Conservation (phyloP, 2,888 invertebrate species). For the Galerucella pusilla region DNA sequence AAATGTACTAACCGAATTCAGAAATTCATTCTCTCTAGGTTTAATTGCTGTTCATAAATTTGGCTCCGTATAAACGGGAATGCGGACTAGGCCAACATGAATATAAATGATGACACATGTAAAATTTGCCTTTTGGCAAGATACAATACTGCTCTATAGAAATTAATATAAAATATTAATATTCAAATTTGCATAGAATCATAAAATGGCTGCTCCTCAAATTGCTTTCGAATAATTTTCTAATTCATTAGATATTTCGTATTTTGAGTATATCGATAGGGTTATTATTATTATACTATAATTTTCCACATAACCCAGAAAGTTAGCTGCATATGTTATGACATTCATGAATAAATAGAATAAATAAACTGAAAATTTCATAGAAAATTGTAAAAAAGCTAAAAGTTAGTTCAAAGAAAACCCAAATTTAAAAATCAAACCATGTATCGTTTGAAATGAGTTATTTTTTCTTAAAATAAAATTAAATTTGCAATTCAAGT, state of each 20-base stretch:
- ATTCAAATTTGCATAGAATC: constrained; percentile 40
- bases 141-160: constrained; percentile 30
- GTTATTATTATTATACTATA: not conserved
- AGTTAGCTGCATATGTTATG: not conserved
- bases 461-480: no score
- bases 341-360: no score
- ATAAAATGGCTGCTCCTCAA: constrained; percentile 26
- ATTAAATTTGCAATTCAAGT: no score
- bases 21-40: constrained; percentile 39
- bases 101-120: constrained; percentile 45
- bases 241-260: constrained; percentile 14
- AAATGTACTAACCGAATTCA: constrained; percentile 13
- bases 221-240: constrained; percentile 21
- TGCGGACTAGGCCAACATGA: constrained; percentile 40
- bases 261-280: constrained; percentile 13
- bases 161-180: constrained; percentile 35
- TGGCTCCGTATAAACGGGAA: constrained; percentile 36
- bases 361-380: no score
- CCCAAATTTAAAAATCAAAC: no score
- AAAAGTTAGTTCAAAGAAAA: no score
- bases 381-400: not conserved
- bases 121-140: constrained; percentile 43
- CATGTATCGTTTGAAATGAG: no score
- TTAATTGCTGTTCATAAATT: constrained; percentile 46
- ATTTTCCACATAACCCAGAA: not conserved